Conservation (phyloP, 2,113 vertebrate genomes). For the Loxodonta africana region DNA sequence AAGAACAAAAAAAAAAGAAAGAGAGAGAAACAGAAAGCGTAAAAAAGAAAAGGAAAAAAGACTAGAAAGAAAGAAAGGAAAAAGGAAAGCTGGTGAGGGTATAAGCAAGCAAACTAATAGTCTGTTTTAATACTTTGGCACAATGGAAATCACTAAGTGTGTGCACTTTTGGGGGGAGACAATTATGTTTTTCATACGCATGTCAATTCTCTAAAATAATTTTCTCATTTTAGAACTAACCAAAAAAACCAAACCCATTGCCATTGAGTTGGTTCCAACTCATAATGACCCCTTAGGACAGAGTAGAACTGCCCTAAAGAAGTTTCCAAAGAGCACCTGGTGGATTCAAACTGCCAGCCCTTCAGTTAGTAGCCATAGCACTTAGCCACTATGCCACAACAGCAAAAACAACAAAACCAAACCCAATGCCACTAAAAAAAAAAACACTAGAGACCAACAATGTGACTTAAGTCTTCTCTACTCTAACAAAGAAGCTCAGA, state of each 20-base stretch:
- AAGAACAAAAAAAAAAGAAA: background rate
- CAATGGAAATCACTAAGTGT: background rate
- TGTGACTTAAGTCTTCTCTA: background rate
- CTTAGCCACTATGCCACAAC: too few species aligned
- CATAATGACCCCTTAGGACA: too few species aligned
- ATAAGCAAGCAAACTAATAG: background rate
- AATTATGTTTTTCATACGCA: background rate
- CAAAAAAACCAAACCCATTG: too few species aligned
- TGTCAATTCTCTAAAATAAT: background rate
- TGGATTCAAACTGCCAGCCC: too few species aligned
- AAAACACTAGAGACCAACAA: background rate
- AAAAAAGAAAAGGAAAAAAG: background rate
- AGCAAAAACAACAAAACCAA: too few species aligned
- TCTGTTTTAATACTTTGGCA: background rate
- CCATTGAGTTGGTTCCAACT: too few species aligned
- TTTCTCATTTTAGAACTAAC: conserved; percentile 1
- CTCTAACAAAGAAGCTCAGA: background rate
- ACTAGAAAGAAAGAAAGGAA: background rate
- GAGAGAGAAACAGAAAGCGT: too few species aligned
- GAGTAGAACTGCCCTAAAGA: too few species aligned
- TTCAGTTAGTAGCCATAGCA: too few species aligned
- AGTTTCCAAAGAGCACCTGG: too few species aligned
- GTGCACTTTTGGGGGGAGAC: background rate
- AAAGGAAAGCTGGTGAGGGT: background rate
- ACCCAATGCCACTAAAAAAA: too few species aligned